Evolutionary conservation across 2,113 vertebrate genomes (phyloP).

Genomic region (Theristicus caerulescens): DNA sequence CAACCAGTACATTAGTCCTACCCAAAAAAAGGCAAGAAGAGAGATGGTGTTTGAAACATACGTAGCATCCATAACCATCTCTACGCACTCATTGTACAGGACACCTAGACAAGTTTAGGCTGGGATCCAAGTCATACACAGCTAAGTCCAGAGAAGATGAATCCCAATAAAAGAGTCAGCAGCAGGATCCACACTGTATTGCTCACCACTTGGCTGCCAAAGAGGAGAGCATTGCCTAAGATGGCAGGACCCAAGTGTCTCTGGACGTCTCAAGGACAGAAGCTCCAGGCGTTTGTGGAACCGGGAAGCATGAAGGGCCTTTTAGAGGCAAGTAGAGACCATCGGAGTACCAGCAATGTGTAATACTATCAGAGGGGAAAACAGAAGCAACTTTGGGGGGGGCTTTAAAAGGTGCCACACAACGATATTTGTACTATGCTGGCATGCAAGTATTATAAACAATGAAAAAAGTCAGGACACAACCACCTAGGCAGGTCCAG

Average conservation of each 20-base stretch:
- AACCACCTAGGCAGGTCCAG: background rate
- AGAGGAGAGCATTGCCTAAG: background rate
- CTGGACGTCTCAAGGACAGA: background rate
- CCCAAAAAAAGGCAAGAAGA: background rate
- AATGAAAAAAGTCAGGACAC: background rate
- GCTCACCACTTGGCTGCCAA: background rate
- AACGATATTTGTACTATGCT: background rate
- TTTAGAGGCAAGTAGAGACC: background rate
- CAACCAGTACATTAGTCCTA: too few species aligned
- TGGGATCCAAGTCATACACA: background rate
- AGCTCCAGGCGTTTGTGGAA: background rate
- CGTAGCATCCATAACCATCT: background rate
- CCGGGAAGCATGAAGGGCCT: background rate
- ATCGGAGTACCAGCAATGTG: background rate
- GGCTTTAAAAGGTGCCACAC: background rate
- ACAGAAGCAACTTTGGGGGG: background rate
- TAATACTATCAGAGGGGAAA: background rate
- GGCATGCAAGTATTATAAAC: background rate
- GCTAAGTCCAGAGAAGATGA: background rate
- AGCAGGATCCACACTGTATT: background rate
- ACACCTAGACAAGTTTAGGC: background rate
- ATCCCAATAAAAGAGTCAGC: background rate
- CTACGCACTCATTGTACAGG: background rate
- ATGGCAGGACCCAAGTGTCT: background rate
- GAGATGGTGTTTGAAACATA: fast-evolving